These are phyloP conservation scores for Chymomyza amoena DNA, from an alignment of 2,888 invertebrate genomes.

Conservation along the genomic window DNA sequence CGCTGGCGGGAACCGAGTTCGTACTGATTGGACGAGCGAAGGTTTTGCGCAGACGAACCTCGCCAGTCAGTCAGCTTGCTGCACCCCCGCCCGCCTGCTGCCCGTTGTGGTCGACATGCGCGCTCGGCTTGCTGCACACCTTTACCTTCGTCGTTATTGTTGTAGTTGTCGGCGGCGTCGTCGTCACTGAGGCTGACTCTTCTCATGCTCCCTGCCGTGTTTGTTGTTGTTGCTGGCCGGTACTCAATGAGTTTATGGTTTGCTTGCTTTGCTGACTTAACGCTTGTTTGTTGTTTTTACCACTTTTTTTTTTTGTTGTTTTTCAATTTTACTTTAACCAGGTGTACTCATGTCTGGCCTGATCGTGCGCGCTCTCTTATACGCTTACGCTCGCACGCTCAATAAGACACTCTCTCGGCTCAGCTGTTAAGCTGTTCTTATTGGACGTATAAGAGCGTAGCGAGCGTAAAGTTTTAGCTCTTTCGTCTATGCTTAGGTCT, in stretches of 20 bases:
- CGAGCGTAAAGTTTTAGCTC: background rate
- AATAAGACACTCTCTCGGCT: conserved; percentile 2
- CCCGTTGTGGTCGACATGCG: background rate
- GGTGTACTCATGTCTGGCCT: conserved; percentile 28
- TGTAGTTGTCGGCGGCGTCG: conserved; percentile 9
- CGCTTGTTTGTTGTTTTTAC: conserved; percentile 42
- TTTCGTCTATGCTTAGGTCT: background rate
- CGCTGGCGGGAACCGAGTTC: conserved; percentile 79
- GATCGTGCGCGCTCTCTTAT: conserved; percentile 39
- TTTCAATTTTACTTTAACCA: conserved; percentile 18
- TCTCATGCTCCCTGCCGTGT: conserved; percentile 14
- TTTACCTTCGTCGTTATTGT: conserved; percentile 9
- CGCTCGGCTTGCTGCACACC: conserved; percentile 27
- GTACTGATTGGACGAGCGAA: conserved; percentile 79
- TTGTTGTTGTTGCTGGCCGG: conserved; percentile 13
- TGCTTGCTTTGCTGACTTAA: conserved; percentile 49
- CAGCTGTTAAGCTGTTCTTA: conserved; percentile 53
- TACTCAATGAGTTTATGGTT: conserved; percentile 53
- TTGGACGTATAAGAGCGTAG: conserved; percentile 54
- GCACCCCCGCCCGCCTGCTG: conserved; percentile 25
- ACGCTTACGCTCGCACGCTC: conserved; percentile 15
- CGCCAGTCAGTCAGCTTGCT: conserved; percentile 55
- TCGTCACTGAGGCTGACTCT: conserved; percentile 7
- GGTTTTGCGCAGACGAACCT: conserved; percentile 77
- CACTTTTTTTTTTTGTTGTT: conserved; percentile 20